Conservation (phyloP, 2,888 invertebrate species). For the Nymphalis polychloros region DNA sequence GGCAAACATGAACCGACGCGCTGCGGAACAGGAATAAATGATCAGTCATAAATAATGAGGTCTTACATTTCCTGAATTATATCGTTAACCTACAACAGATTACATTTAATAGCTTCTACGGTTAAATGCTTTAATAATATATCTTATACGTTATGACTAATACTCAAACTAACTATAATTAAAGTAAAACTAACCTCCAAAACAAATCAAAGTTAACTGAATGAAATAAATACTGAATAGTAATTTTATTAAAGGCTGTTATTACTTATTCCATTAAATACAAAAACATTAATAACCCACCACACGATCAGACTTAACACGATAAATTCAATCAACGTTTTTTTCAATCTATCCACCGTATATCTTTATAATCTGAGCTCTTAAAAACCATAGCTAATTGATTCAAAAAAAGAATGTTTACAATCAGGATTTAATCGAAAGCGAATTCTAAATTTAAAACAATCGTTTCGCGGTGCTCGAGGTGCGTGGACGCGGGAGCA, state of each 20-base stretch:
- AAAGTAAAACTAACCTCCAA: background rate
- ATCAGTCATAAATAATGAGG: constrained; percentile 6
- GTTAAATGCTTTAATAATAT: background rate
- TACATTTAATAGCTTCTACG: background rate
- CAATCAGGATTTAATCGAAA: constrained; percentile 33
- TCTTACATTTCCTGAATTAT: constrained; percentile 3
- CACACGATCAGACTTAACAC: constrained; percentile 19
- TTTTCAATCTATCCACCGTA: constrained; percentile 11
- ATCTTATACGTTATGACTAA: too few relatives aligned
- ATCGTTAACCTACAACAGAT: background rate
- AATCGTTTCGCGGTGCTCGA: constrained; percentile 44
- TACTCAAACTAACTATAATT: too few relatives aligned
- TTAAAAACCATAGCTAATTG: constrained; percentile 36
- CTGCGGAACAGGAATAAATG: constrained; percentile 20
- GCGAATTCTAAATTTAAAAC: constrained; percentile 41
- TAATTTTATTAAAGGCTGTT: background rate
- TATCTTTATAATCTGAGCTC: constrained; percentile 27
- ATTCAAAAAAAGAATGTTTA: constrained; percentile 32
- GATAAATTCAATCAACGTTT: constrained; percentile 30
- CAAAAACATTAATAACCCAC: constrained; percentile 16
- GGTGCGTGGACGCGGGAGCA: constrained; percentile 58
- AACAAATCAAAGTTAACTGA: too few relatives aligned
- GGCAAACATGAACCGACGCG: constrained; percentile 37
- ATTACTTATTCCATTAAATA: background rate
- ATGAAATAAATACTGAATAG: background rate